A percentile compares a stretch with the other conserved stretches of the same genome.
These are phyloP conservation scores for Arbacia lixula DNA, from an alignment of 53 echinoderm and acorn worm genomes.

Conservation along the genomic window DNA sequence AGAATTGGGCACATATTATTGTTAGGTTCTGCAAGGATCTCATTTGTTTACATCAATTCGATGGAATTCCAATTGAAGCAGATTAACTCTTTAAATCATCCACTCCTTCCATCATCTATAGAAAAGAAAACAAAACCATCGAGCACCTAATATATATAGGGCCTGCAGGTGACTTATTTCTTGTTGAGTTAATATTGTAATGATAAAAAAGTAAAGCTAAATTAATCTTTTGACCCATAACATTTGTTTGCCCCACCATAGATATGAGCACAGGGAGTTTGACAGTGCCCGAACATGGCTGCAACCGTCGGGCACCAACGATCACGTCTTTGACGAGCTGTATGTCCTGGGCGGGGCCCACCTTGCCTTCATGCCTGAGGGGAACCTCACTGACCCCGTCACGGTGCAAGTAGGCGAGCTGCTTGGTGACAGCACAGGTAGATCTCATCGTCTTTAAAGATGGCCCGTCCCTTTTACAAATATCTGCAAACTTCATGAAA, in stretches of 20 bases:
- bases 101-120: no score
- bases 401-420: constrained; percentile 70
- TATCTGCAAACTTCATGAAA: not conserved
- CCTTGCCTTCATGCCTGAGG: constrained; percentile 70
- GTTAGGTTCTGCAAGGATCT: no score
- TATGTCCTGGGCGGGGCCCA: constrained; percentile 79
- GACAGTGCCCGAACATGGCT: constrained; percentile 87
- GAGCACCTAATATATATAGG: no score
- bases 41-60: no score
- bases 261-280: constrained; percentile 77
- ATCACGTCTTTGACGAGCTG: constrained; percentile 77
- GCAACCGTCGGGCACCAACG: constrained; percentile 77
- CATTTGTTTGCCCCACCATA: constrained; percentile 1
- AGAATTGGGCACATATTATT: no score
- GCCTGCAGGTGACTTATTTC: not conserved
- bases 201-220: not conserved
- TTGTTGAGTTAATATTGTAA: not conserved
- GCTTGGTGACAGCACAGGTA: constrained; percentile 81
- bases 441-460: not conserved
- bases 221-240: not conserved
- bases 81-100: no score
- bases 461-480: no score
- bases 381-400: constrained; percentile 58
- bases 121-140: no score
- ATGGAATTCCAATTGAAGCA: no score